Evolutionary conservation across 2,113 vertebrate genomes (phyloP).

Genomic region (Sarotherodon lohbergeri): DNA sequence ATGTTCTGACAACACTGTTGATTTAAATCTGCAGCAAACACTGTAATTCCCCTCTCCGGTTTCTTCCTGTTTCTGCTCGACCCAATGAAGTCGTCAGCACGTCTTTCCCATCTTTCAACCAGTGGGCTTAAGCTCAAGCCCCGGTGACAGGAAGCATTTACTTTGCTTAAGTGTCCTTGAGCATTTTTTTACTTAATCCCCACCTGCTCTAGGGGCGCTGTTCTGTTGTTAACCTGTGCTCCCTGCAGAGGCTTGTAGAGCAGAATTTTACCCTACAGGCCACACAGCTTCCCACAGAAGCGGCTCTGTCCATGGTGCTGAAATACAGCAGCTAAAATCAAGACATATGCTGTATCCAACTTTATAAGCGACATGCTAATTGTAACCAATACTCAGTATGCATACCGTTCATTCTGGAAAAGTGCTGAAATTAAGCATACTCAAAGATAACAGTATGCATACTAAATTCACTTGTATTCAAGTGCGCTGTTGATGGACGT

Average conservation of each 20-base stretch:
- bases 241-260: neutral
- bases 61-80: neutral
- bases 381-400: conserved; percentile 6
- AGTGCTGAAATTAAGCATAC: conserved; percentile 36
- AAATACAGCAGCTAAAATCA: neutral
- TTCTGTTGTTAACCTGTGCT: conserved; percentile 18
- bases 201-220: conserved; percentile 21
- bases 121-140: conserved; percentile 1
- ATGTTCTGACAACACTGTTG: conserved; percentile 1
- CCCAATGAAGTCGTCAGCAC: conserved; percentile 10
- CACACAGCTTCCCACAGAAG: neutral
- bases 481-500: conserved; percentile 34
- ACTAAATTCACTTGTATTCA: conserved; percentile 1
- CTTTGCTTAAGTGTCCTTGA: conserved; percentile 52
- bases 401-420: neutral
- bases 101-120: conserved; percentile 7
- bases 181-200: conserved; percentile 31
- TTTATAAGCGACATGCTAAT: neutral
- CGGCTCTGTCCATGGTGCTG: conserved; percentile 55
- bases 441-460: conserved; percentile 24
- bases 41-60: neutral
- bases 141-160: conserved; percentile 28
- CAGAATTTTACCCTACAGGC: conserved; percentile 1
- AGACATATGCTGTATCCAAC: neutral
- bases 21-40: conserved; percentile 32